Base-by-base conservation (phyloP, 2,888 invertebrate species). In the Chloromyia formosa region DNA sequence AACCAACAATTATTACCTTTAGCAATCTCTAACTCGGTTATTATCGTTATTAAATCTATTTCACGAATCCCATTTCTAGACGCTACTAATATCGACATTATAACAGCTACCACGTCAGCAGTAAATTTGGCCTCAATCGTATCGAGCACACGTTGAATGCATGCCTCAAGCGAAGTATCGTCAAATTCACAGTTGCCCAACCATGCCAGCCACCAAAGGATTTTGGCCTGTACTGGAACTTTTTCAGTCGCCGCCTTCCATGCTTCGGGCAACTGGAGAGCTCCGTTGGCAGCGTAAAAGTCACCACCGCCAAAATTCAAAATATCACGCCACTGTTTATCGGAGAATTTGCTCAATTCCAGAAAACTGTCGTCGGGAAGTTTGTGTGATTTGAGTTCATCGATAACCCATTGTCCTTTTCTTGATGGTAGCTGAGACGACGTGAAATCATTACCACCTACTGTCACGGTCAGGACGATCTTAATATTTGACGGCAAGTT, bases 31-130 rank as follows among this genome's bases (percentile, higher is more conserved):
- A 77, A 77, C 74, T 80, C 78, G 72, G 78, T 76, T 75, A 77
- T 77, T 75, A 77, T 75, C 74, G 92, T 93, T 80, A 93, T 86
- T 83, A 94, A 91, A 86, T 96, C 95, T 3, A 92, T 92, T 81
- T 94, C 93, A 20, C 92, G 91, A 61, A 95, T 87, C 1, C 95
- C 95, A 82, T 92, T 89, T 73, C 93, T 89, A 7, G 94, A 89
- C 1, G 92, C 91, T 0, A 92, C 90, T 75, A 95, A 86, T 76
- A 94, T 88, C 1, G 93, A 90, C 49, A 95, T 86, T 72, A 93
- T 90, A 69, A 88, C 87, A 81, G 89, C 89, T 16, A 92, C 91
- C 77, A 90, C 88, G 35, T 89, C 89, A 53, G 87, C 86, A 0
- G 92, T 92, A 62, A 93, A 86, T 68, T 92, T 90, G 1, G 88